Conservation (phyloP, 2,113 vertebrate species). For the Phaetusa simplex region DNA sequence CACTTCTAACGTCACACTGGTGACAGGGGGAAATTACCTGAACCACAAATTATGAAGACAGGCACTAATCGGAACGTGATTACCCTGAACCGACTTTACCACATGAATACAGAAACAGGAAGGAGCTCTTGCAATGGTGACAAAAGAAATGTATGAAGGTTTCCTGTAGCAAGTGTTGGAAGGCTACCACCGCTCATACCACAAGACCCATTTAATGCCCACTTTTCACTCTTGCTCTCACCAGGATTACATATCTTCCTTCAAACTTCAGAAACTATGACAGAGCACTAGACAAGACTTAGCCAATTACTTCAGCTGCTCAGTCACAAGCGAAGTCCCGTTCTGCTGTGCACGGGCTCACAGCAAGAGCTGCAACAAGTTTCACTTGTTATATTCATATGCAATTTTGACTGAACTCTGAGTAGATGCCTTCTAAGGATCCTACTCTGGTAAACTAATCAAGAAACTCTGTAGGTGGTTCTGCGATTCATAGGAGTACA, state of each 20-base stretch:
- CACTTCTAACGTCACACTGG: neutral
- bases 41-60: neutral
- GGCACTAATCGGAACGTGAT: neutral
- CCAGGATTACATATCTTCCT: neutral
- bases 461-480: neutral
- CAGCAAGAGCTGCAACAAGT: neutral
- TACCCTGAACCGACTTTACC: neutral
- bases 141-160: neutral
- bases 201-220: neutral
- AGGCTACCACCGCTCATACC: neutral
- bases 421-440: neutral
- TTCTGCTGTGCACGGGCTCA: neutral
- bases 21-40: neutral
- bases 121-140: neutral
- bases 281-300: neutral
- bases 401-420: neutral
- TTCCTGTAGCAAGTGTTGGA: neutral
- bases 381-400: neutral
- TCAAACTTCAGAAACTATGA: neutral
- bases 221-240: neutral
- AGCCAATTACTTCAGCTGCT: neutral
- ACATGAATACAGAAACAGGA: neutral
- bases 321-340: rapidly evolving
- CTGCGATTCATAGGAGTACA: neutral
- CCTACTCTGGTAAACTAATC: neutral